Conservation (phyloP, 2,888 invertebrate genomes). For the Willowsia nigromaculata region DNA sequence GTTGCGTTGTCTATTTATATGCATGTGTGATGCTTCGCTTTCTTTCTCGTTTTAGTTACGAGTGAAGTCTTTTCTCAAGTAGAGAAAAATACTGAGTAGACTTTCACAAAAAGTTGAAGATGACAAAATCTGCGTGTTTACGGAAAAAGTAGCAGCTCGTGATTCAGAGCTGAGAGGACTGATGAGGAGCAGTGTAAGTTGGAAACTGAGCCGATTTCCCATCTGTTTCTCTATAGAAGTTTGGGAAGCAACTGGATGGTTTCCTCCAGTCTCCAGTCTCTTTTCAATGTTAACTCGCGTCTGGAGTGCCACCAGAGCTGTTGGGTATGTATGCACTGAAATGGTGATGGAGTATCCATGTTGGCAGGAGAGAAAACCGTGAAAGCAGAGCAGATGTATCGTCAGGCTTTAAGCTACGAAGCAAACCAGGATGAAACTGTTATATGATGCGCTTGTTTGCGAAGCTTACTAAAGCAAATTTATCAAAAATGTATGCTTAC, state of each 20-base stretch:
- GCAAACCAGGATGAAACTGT: no score
- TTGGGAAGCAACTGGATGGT: constrained; percentile 60
- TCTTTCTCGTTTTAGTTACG: no score
- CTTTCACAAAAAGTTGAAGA: not conserved
- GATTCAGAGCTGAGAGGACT: constrained; percentile 15
- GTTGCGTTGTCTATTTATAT: no score
- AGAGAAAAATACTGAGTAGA: not conserved
- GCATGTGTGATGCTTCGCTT: no score
- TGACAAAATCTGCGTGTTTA: not conserved
- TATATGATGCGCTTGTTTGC: not conserved
- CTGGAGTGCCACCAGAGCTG: constrained; percentile 8
- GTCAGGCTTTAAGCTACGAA: no score
- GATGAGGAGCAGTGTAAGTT: constrained; percentile 58
- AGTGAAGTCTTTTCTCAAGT: not conserved
- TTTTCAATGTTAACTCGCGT: constrained; percentile 56
- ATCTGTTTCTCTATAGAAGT: constrained; percentile 61
- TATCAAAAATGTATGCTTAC: not conserved
- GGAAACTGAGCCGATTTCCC: constrained; percentile 70
- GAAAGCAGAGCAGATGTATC: no score
- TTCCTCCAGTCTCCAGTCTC: constrained; percentile 34
- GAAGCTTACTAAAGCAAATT: not conserved
- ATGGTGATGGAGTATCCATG: not conserved
- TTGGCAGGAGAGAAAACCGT: not conserved
- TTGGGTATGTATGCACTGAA: not conserved
- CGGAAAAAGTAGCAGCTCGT: not conserved